Evolutionary conservation across 1,140 invertebrate genomes (phyloP), one percentile per base, ranked within the genome.

Genomic region (Dendroctonus ponderosae): DNA sequence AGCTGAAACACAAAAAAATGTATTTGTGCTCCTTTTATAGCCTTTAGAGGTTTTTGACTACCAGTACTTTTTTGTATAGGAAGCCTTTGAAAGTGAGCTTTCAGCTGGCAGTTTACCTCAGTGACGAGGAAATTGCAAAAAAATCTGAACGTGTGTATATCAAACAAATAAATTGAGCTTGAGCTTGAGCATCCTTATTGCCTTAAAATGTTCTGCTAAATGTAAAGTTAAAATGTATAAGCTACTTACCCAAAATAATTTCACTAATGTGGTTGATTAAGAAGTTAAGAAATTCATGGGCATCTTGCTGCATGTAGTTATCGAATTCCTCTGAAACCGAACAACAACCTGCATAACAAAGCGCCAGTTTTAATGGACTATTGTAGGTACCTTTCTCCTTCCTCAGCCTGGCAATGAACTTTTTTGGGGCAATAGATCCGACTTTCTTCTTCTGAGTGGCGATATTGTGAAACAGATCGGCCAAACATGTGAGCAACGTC

Each of bases 291-390:
- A 99, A 99, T 81, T 99, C 97, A 80, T 99, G 97, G 51, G 97
- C 97, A 90, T 99, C 97, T 84, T 99, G 97, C 80, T 99, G 97
- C 91, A 98, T 96, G 78, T 98, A 99, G 81, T 99, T 99, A 81
- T 99, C 97, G 86, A 99, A 99, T 76, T 97, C 89, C 82, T 98
- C 96, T 96, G 84, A 71, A 89, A 87, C 77, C 74, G 74, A 76
- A 78, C 74, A 64, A 72, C 51, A 40, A 53, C 14, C 11, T 59
- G 26, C 37, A 11, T 46, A 11, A 46, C 43, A 12, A 46, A 46
- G 12, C 26, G 9, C 4, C 39, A 11, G 3, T 26, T 40, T 56
- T n/a, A 41, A 58, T 46, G 5, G n/a, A n/a, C n/a, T 54, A 39
- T 5, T 7, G 44, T 43, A 58, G 6, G 41, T 44, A 95, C 94